These are phyloP conservation scores for Deroplatys truncata DNA, from an alignment of 2,888 invertebrate species.

Conservation along the genomic window DNA sequence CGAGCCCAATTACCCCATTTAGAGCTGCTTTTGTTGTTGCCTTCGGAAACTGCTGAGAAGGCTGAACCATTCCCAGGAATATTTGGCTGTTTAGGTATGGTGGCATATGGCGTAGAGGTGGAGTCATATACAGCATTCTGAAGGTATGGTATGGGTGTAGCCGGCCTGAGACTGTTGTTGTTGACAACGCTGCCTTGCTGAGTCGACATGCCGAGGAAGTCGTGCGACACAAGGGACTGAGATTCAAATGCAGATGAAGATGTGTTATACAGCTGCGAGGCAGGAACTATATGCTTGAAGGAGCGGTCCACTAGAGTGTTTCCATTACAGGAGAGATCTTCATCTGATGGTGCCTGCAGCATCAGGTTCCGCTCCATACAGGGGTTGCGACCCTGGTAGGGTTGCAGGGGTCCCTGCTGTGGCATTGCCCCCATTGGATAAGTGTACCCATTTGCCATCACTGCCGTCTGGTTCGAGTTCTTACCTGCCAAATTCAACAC, in stretches of 20 bases:
- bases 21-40: background rate
- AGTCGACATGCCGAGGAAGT: conserved; percentile 43
- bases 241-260: conserved; percentile 40
- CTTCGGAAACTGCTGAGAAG: conserved; percentile 31
- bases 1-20: conserved; percentile 45
- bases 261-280: conserved; percentile 20
- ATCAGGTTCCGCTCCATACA: conserved; percentile 74
- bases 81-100: conserved; percentile 44
- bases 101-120: conserved; percentile 24
- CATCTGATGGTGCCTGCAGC: conserved; percentile 52
- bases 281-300: conserved; percentile 24
- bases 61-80: conserved; percentile 41
- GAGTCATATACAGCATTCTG: conserved; percentile 64
- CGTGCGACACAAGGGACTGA: conserved; percentile 50
- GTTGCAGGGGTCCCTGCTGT: conserved; percentile 51
- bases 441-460: conserved; percentile 43
- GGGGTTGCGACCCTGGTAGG: conserved; percentile 80
- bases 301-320: conserved; percentile 41
- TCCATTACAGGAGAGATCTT: conserved; percentile 50
- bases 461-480: conserved; percentile 50
- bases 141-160: conserved; percentile 64
- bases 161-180: conserved; percentile 44
- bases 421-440: background rate
- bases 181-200: background rate
- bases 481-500: conserved; percentile 42